Evolutionary conservation across 2,888 invertebrate genomes (phyloP).

Genomic region (Torymus tubicola): DNA sequence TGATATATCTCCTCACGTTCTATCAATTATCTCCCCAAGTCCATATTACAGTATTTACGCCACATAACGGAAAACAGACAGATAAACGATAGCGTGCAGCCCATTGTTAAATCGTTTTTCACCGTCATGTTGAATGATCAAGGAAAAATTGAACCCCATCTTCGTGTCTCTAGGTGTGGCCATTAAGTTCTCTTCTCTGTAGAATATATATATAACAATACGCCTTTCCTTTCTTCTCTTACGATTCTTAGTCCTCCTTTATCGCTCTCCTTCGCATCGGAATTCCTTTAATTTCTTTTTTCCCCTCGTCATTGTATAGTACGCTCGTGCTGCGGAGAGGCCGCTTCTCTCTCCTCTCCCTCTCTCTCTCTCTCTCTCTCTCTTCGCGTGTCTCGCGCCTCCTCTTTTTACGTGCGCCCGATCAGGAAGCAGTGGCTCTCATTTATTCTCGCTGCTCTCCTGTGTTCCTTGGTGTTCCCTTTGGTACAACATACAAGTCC

Average conservation of each 20-base stretch:
- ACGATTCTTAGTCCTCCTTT: no score
- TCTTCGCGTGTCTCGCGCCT: conserved; percentile 2
- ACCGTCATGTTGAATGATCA: no score
- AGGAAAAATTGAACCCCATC: no score
- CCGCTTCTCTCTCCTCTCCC: neutral
- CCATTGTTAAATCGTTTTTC: conserved; percentile 15
- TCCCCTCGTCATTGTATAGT: conserved; percentile 2
- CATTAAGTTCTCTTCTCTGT: no score
- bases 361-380: neutral
- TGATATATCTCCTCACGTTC: no score
- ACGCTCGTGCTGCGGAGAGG: neutral
- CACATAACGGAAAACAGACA: no score
- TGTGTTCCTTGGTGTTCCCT: neutral
- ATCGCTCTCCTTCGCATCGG: neutral
- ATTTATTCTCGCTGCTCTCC: neutral
- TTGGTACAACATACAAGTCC: no score
- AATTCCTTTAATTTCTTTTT: conserved; percentile 11
- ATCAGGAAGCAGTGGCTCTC: conserved; percentile 37
- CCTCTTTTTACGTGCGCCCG: conserved; percentile 27
- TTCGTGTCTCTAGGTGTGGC: no score
- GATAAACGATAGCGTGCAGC: no score
- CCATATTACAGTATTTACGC: no score
- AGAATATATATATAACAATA: neutral
- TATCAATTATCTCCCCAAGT: no score
- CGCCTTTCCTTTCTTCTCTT: no score